Conservation (phyloP, 2,888 invertebrate genomes). For the Poecilobothrus nobilitatus region DNA sequence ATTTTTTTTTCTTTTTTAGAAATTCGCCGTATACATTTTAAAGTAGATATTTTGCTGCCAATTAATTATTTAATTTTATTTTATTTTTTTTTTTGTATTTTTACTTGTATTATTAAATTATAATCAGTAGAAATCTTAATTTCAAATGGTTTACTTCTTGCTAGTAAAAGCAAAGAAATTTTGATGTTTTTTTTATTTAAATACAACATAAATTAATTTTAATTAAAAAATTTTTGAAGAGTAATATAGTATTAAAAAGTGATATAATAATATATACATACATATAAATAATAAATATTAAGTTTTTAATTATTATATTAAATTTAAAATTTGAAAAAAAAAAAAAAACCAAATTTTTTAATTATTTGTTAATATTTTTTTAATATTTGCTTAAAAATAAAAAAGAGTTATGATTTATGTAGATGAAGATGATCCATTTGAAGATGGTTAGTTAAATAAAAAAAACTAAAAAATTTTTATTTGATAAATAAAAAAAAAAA, state of each 20-base stretch:
- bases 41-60: too few species aligned
- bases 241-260: too few species aligned
- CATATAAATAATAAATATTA: too few species aligned
- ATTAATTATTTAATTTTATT: not conserved
- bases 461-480: too few species aligned
- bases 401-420: slow-evolving; percentile 7
- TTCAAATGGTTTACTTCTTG: not conserved
- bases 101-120: not conserved
- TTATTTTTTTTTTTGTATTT: not conserved
- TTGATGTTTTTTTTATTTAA: not conserved
- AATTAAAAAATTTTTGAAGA: too few species aligned
- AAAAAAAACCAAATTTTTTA: too few species aligned
- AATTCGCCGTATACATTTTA: not conserved
- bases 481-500: too few species aligned
- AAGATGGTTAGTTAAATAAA: not conserved
- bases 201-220: too few species aligned
- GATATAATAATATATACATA: too few species aligned
- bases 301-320: too few species aligned
- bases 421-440: slow-evolving; percentile 4
- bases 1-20: not conserved
- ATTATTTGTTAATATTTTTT: too few species aligned
- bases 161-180: not conserved
- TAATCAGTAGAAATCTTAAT: not conserved
- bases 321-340: too few species aligned
- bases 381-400: not conserved